These are phyloP conservation scores for Tinea trinotella DNA, from an alignment of 2,888 invertebrate genomes.

Conservation along the genomic window DNA sequence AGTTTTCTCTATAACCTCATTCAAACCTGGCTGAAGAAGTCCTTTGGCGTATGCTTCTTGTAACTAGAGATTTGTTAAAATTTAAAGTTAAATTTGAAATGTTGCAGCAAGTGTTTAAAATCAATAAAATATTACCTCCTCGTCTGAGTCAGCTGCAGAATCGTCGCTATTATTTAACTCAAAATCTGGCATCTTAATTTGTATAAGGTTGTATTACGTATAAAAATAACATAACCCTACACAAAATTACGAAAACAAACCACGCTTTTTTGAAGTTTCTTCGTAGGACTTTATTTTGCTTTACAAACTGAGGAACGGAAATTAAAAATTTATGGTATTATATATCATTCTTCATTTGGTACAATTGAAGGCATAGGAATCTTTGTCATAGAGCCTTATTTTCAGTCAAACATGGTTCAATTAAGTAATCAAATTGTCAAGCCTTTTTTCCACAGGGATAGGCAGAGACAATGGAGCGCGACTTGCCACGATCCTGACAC, in stretches of 20 bases:
- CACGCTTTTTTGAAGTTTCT: neutral
- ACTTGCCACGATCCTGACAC: too few relatives aligned
- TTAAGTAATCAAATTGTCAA: too few relatives aligned
- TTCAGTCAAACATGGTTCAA: too few relatives aligned
- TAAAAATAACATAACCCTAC: conserved; percentile 10
- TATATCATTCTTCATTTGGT: too few relatives aligned
- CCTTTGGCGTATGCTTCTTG: conserved; percentile 93
- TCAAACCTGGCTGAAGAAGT: conserved; percentile 88
- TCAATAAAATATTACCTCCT: conserved; percentile 63
- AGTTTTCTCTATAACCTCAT: conserved; percentile 74
- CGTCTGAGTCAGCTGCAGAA: conserved; percentile 70
- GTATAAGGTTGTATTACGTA: neutral
- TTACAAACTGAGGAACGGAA: too few relatives aligned
- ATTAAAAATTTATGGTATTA: too few relatives aligned
- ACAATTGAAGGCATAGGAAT: too few relatives aligned
- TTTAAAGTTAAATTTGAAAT: conserved; percentile 22
- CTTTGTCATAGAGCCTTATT: too few relatives aligned
- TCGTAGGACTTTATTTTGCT: too few relatives aligned
- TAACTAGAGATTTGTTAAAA: conserved; percentile 77
- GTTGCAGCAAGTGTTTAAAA: too few relatives aligned
- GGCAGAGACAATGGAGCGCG: too few relatives aligned
- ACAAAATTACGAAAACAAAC: neutral
- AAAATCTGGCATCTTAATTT: conserved; percentile 54
- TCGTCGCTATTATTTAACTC: conserved; percentile 63
- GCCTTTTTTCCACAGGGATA: too few relatives aligned